Evolutionary conservation across 2,113 vertebrate genomes (phyloP), one percentile per base, ranked within the genome.

Genomic region (Anhinga anhinga): DNA sequence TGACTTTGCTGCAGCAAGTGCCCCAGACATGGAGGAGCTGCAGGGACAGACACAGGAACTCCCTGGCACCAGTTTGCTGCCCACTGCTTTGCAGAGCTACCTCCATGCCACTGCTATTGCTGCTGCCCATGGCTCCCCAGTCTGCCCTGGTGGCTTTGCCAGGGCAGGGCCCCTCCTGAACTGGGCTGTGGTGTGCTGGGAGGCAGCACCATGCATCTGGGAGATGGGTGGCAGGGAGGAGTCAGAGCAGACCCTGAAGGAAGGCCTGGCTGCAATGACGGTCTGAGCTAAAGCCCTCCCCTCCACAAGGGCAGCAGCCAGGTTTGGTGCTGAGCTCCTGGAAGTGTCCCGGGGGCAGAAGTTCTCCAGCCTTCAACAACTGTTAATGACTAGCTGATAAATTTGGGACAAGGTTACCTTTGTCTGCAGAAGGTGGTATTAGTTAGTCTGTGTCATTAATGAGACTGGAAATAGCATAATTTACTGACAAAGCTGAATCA

Each of bases 211-310:
- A 20, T 38, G 14, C 4, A 0, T 61, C 2, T 50, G 42, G 55
- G 45, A 27, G 15, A 73, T 19, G 38, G 25, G 17, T 67, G 22
- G 15, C 9, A 50, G 14, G 22, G 1, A 0, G 34, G 3, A 73
- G 22, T 13, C 53, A 49, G 58, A 72, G 20, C 14, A 83, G 67
- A 71, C 15, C 13, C 29, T 42, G 36, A 50, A 59, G 74, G 34
- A n/a, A 44, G 4, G 2, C 11, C 23, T 6, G 5, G 5, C 4
- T 0, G 0, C 21, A 47, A 7, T 0, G 0, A 32, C 18, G 42
- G 18, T 38, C 53, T 72, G 29, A 83, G 21, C 40, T 62, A 53
- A 86, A 69, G 23, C 21, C 44, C 40, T 67, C 7, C 14, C 5
- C 14, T 79, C 40, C 3, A 0, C 22, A 10, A 15, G 13, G 8